These are phyloP conservation scores for Dione vanillae DNA, from an alignment of 2,888 invertebrate genomes.

Conservation along the genomic window DNA sequence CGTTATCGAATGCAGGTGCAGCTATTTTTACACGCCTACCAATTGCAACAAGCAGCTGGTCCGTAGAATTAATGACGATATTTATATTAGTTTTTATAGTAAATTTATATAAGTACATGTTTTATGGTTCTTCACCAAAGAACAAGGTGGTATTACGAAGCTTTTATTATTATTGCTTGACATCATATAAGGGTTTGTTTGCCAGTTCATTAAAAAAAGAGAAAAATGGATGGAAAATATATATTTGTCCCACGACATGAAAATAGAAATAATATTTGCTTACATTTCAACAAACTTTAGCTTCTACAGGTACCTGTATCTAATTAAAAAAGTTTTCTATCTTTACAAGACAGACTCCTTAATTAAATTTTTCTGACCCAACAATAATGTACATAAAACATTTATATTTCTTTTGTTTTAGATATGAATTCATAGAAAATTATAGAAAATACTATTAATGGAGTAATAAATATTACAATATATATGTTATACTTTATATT, in stretches of 20 bases:
- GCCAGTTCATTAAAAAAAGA: no score
- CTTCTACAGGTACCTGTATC: background rate
- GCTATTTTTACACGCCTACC: conserved; percentile 31
- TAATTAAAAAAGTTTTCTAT: background rate
- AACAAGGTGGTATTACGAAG: background rate
- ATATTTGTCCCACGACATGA: no score
- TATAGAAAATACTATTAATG: background rate
- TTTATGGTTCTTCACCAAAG: background rate
- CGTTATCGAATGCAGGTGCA: conserved; percentile 28
- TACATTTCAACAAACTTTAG: background rate
- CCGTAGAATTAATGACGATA: background rate
- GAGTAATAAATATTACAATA: background rate
- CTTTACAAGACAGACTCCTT: background rate
- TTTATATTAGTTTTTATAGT: background rate
- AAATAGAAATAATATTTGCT: background rate
- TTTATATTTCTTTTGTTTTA: background rate
- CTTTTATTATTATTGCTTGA: background rate
- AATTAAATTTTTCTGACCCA: background rate
- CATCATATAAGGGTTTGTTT: no score
- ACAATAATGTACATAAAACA: background rate
- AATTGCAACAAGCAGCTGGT: conserved; percentile 25
- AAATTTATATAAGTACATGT: background rate
- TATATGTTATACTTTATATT: background rate
- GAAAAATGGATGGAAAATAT: no score
- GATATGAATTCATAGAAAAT: background rate